A percentile compares a stretch with the other conserved stretches of the same genome.
phyloP scores from a whole-genome alignment of 2,888 invertebrate genomes.

The Archips crataeganus region DNA sequence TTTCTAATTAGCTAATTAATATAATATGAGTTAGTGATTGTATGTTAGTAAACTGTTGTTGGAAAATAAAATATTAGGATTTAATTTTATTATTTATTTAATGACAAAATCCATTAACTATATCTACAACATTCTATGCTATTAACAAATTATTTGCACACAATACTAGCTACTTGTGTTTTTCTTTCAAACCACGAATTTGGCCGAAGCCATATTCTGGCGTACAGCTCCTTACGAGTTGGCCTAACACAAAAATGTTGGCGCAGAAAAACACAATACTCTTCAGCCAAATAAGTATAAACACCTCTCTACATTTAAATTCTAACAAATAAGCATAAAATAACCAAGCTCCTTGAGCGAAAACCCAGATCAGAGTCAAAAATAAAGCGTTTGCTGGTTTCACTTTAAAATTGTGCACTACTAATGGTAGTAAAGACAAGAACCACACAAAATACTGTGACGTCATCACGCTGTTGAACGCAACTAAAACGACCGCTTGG shows the following conservation, averaged over 20 bases:
- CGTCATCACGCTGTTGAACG: conserved; percentile 98
- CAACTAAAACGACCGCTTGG: conserved; percentile 94
- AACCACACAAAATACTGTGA: conserved; percentile 99
- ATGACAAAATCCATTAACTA: conserved; percentile 21
- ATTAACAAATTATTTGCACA: conserved; percentile 42
- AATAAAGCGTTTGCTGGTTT: conserved; percentile 77
- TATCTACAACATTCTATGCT: conserved; percentile 42
- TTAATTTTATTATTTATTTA: conserved; percentile 42
- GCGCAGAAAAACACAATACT: conserved; percentile 93
- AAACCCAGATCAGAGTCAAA: conserved; percentile 87
- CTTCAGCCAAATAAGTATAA: conserved; percentile 93
- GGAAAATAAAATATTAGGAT: conserved; percentile 63
- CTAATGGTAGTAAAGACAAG: conserved; percentile 93
- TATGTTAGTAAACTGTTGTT: conserved; percentile 60
- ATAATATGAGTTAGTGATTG: conserved; percentile 52
- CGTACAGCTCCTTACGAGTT: conserved; percentile 79
- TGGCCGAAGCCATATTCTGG: conserved; percentile 69
- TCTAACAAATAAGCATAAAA: conserved; percentile 96
- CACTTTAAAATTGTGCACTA: conserved; percentile 89
- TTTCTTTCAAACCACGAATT: conserved; percentile 32
- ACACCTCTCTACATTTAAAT: conserved; percentile 94
- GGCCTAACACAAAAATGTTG: conserved; percentile 90
- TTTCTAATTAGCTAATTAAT: conserved; percentile 55
- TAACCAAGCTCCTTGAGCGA: conserved; percentile 94
- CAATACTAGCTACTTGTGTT: conserved; percentile 28